Evolutionary conservation across 2,113 vertebrate genomes (phyloP), one percentile per base, ranked within the genome.

Genomic region (Climacteris rufus): DNA sequence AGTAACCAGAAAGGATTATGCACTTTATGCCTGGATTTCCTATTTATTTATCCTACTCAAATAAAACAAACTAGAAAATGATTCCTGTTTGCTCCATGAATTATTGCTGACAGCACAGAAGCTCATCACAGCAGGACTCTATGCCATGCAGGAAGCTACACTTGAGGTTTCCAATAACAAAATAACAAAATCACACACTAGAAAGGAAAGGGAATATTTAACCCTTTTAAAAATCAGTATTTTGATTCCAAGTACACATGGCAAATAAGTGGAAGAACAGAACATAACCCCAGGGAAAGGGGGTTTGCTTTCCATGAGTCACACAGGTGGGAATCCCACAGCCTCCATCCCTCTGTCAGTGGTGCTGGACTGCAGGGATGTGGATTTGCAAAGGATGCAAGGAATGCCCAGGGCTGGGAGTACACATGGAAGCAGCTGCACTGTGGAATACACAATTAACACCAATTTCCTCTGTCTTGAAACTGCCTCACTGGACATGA

Each of bases 131-230:
- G 15, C 30, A 40, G 37, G 20, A 4, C 18, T 6, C 42, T 25
- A 2, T 1, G 45, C 56, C 31, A 61, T 1, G 50, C 56, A 56
- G 56, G 65, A 35, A 61, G 31, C 39, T n/a, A 21, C 24, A 11
- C 0, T 13, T 11, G 15, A 45, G 44, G 25, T 25, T 74, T 75
- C 39, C 31, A 22, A 0, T 8, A 64, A 14, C 44, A 25, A 47
- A 66, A 4, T 13, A 50, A 74, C 33, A 66, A 33, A 35, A 72
- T 23, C 54, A 40, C 33, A 24, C 6, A 44, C 47, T 1, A 56
- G 59, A 23, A 89, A 52, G 44, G 64, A 45, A 68, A 64, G 24
- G n/a, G 45, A 60, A 22, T 37, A 59, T 42, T 86, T 44, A 64
- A 87, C 37, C 24, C 19, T 44, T 42, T 39, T 19, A 37, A 9